Base-by-base conservation (phyloP, 1,140 invertebrate genomes). In the Drosophila tani region DNA sequence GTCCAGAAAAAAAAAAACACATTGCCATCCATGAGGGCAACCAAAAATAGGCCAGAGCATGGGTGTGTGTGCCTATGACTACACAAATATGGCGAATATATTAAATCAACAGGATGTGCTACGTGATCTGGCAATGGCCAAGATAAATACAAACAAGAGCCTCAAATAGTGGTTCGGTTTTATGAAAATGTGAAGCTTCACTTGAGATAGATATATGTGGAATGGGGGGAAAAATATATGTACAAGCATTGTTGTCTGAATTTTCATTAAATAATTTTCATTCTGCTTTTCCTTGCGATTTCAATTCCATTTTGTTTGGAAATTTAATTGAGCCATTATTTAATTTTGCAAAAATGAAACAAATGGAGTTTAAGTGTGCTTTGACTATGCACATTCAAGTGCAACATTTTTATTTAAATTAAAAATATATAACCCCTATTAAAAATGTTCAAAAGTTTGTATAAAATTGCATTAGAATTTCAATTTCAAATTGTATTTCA, bases 61-160 rank as follows among this genome's bases (percentile, higher is more conserved):
- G 29, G 3, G 12, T n/a, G 12, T 43, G 51, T 68, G 51, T 35
- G 21, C 38, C 45, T 40, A 67, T 40, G 63, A 27, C 35, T 21
- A 69, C 24, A 32, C 63, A 68, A 68, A 68, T 68, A 50, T 73
- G 55, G 46, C 17, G 46, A 73, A 73, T 38, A 69, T 69, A 73
- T 73, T 71, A 73, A 73, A 60, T 73, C 69, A 73, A 73, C 69
- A 73, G 68, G 68, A 73, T 73, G 46, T 74, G 68, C 70, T 73
- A 74, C 68, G 68, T 74, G 70, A 73, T 74, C 59, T 73, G 45
- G 70, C 41, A 47, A 50, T 35, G 67, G 66, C 24, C 19, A 58
- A 41, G 67, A 69, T 49, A 73, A 73, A 71, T 50, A 60, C n/a
- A 60, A 59, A 59, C 24, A 73, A 41, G 15, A 11, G 11, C 15